Conservation (phyloP, 2,888 invertebrate species). For the Himalopsyche tibetana region DNA sequence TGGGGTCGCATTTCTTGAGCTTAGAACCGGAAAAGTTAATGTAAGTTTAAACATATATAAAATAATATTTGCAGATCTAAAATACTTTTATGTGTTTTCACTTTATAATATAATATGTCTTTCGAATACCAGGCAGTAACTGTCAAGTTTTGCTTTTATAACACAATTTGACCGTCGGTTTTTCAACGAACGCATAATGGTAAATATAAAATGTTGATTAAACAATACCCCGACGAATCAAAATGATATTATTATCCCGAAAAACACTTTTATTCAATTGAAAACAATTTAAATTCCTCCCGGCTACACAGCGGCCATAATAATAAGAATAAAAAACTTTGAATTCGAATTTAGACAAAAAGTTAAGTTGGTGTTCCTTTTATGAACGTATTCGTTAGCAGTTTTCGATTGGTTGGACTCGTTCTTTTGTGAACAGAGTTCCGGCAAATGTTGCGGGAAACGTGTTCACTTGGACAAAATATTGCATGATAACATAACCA, state of each 20-base stretch:
- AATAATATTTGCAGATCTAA: too few species aligned
- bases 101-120: too few species aligned
- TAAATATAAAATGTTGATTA: constrained; percentile 5
- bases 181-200: too few species aligned
- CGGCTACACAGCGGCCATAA: constrained; percentile 21
- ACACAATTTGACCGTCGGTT: too few species aligned
- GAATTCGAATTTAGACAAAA: constrained; percentile 34
- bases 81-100: too few species aligned
- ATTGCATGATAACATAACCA: background rate
- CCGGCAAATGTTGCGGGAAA: background rate
- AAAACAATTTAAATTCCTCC: constrained; percentile 21
- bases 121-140: too few species aligned
- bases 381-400: constrained; percentile 26
- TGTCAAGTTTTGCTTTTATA: too few species aligned
- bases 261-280: constrained; percentile 25
- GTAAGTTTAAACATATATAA: too few species aligned
- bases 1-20: too few species aligned
- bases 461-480: background rate
- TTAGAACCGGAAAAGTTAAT: too few species aligned
- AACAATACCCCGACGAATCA: background rate
- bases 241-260: background rate
- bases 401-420: constrained; percentile 31
- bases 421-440: constrained; percentile 26
- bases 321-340: constrained; percentile 34
- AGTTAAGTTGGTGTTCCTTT: constrained; percentile 21